Percentiles rank a stretch among this genome's conserved stretches.
These are phyloP conservation scores for Polyploca ridens DNA, from an alignment of 2,888 invertebrate species.

Conservation along the genomic window DNA sequence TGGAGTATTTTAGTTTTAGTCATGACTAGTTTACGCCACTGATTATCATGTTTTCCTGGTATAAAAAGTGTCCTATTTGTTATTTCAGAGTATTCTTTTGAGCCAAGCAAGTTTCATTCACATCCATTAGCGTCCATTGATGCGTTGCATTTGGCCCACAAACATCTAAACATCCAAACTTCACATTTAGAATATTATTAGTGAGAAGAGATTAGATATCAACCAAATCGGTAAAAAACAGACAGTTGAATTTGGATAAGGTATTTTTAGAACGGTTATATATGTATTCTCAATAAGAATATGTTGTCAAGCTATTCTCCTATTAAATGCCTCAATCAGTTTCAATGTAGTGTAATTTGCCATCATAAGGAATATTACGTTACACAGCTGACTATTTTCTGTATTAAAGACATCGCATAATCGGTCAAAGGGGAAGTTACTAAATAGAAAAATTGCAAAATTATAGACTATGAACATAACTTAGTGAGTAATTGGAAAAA, in stretches of 20 bases:
- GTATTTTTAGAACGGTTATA: not conserved
- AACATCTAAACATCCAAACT: too few relatives aligned
- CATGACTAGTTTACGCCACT: not conserved
- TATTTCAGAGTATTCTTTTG: too few relatives aligned
- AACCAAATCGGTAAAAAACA: too few relatives aligned
- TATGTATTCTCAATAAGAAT: not conserved
- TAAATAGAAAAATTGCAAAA: constrained; percentile 55
- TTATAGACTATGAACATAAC: constrained; percentile 51
- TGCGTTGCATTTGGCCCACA: too few relatives aligned
- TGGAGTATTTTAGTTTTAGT: not conserved
- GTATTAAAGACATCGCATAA: constrained; percentile 27
- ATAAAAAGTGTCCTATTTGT: too few relatives aligned
- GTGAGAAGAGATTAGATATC: too few relatives aligned
- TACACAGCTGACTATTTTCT: constrained; percentile 19
- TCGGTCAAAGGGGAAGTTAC: constrained; percentile 28
- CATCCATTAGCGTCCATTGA: too few relatives aligned
- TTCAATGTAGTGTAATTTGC: constrained; percentile 8
- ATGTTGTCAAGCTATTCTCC: not conserved
- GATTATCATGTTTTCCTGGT: too few relatives aligned
- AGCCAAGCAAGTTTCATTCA: too few relatives aligned
- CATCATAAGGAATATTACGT: constrained; percentile 23
- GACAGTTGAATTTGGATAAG: not conserved
- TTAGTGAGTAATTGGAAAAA: constrained; percentile 58
- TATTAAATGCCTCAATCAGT: not conserved
- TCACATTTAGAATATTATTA: too few relatives aligned